phyloP scores from a whole-genome alignment of 2,797 vertebrate species.

The Gambelia wislizenii region DNA sequence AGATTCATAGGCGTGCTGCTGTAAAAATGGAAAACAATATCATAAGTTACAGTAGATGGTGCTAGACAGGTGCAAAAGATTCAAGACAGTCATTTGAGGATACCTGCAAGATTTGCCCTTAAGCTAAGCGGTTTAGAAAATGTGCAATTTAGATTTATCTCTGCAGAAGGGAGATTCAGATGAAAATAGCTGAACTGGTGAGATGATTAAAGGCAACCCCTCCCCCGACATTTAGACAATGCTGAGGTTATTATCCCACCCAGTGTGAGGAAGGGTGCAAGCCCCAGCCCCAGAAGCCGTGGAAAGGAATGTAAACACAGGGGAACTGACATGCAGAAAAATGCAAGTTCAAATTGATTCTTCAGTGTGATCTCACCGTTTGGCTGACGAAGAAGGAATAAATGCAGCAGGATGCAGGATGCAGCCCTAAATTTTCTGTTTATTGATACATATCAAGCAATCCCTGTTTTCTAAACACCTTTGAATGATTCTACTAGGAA shows the following conservation, averaged over 20 bases:
- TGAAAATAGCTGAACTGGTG: constrained; percentile 78
- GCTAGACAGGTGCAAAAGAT: constrained; percentile 77
- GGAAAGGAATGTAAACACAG: neutral
- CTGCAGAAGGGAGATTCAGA: constrained; percentile 74
- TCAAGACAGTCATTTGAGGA: constrained; percentile 62
- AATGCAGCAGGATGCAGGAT: fast-evolving
- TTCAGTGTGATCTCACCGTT: fast-evolving
- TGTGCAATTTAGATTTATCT: constrained; percentile 80
- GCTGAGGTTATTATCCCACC: constrained; percentile 51
- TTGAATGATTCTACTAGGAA: constrained; percentile 58
- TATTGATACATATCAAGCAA: neutral
- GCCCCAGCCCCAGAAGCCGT: fast-evolving
- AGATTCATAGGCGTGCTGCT: neutral
- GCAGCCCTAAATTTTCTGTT: neutral
- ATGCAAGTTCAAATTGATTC: constrained; percentile 25
- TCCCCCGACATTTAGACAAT: constrained; percentile 58
- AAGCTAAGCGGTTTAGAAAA: constrained; percentile 77
- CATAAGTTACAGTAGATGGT: constrained; percentile 78
- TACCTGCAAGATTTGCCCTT: constrained; percentile 73
- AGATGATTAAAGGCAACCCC: constrained; percentile 76
- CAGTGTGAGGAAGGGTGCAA: constrained; percentile 31
- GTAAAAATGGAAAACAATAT: constrained; percentile 46
- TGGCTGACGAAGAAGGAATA: neutral
- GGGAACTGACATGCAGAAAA: neutral
- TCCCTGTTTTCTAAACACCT: constrained; percentile 52